Percentiles rank a stretch among this genome's conserved stretches.
Evolutionary conservation across 2,797 vertebrate genomes (phyloP).

Genomic region (Oreonectes daqikongensis): DNA sequence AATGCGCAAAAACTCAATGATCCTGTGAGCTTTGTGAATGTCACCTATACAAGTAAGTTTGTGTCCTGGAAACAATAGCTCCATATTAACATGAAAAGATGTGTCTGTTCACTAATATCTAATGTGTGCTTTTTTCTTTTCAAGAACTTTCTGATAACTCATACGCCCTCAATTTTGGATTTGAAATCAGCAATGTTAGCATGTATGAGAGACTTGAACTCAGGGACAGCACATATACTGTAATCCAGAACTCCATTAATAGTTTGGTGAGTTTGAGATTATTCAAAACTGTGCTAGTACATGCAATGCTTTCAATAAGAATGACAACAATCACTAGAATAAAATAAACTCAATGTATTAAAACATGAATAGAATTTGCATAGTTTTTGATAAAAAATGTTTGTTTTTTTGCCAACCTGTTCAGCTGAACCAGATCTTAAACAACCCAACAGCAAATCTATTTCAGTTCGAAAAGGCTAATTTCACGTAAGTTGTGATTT

Average conservation of each 20-base stretch:
- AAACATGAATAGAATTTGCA: neutral
- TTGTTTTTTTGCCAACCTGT: neutral
- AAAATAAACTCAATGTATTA: neutral
- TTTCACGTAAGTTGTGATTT: slow-evolving; percentile 23
- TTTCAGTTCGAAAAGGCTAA: neutral
- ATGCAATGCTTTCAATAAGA: neutral
- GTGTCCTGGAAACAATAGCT: neutral
- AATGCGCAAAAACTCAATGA: neutral
- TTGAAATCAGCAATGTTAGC: slow-evolving; percentile 41
- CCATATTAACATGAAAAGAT: neutral
- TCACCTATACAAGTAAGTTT: slow-evolving; percentile 24
- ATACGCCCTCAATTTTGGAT: neutral
- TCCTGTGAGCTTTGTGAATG: slow-evolving; percentile 11
- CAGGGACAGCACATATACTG: slow-evolving; percentile 16
- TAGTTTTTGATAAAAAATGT: neutral
- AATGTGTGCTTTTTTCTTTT: neutral
- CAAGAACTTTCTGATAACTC: neutral
- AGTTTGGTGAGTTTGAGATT: slow-evolving; percentile 41
- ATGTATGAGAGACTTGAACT: slow-evolving; percentile 25
- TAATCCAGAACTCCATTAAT: slow-evolving; percentile 48
- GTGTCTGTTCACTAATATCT: neutral
- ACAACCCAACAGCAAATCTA: neutral
- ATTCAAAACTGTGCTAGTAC: too few relatives aligned
- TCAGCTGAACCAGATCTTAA: slow-evolving; percentile 32
- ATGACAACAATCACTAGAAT: neutral